phyloP scores from a whole-genome alignment of 2,888 invertebrate genomes.

The Agriopis marginaria region DNA sequence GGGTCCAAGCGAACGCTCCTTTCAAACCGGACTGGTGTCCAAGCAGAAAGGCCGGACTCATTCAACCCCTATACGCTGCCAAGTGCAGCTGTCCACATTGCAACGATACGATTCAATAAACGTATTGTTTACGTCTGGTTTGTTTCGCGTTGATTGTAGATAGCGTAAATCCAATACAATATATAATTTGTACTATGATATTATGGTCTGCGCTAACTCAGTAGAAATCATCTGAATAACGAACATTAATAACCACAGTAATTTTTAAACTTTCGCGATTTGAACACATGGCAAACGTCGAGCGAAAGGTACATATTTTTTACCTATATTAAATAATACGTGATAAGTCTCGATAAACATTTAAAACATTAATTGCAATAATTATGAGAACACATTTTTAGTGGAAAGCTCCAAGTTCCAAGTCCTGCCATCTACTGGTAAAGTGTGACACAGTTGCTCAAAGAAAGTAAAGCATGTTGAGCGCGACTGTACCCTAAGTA shows the following conservation, averaged over 20 bases:
- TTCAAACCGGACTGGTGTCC: background rate
- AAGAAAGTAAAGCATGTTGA: background rate
- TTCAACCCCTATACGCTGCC: background rate
- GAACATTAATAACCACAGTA: too few relatives aligned
- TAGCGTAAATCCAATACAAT: constrained; percentile 15
- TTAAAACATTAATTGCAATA: too few relatives aligned
- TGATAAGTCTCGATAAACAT: too few relatives aligned
- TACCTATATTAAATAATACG: too few relatives aligned
- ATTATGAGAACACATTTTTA: background rate
- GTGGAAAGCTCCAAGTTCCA: too few relatives aligned
- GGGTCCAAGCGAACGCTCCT: constrained; percentile 10
- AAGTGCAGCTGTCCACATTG: constrained; percentile 7
- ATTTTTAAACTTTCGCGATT: too few relatives aligned
- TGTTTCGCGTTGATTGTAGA: constrained; percentile 7
- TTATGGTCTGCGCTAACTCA: too few relatives aligned
- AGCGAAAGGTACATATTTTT: too few relatives aligned
- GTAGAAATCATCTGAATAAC: too few relatives aligned
- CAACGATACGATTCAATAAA: constrained; percentile 16
- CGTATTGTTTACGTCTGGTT: background rate
- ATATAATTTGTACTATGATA: background rate
- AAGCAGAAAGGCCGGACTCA: background rate
- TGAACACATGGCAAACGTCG: too few relatives aligned
- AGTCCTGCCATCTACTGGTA: too few relatives aligned
- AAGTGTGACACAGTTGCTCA: too few relatives aligned
- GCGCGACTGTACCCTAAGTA: background rate